These are phyloP conservation scores for Sapayoa aenigma DNA, from an alignment of 2,113 vertebrate genomes.

Conservation along the genomic window DNA sequence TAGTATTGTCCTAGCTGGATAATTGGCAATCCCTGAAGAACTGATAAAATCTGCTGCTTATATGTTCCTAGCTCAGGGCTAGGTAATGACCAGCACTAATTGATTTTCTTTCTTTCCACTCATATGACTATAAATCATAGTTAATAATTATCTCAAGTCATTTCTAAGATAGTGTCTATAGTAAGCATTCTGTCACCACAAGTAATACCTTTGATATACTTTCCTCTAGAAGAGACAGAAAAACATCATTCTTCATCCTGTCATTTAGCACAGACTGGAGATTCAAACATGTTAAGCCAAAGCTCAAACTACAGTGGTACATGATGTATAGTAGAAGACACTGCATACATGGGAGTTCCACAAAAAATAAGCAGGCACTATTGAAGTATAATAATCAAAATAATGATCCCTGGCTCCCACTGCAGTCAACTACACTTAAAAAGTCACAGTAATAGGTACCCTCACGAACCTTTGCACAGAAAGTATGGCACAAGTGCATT, in stretches of 20 bases:
- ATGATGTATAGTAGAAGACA: not conserved
- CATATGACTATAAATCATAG: not conserved
- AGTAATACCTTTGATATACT: not conserved
- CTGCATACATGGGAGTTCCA: not conserved
- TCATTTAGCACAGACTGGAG: not conserved
- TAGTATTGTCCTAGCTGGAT: not conserved
- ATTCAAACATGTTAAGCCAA: constrained; percentile 1
- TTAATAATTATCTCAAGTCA: not conserved
- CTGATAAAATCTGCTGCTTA: not conserved
- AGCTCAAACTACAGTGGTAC: not conserved
- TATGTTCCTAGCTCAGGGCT: not conserved
- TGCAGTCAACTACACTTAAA: not conserved
- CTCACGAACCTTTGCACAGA: not conserved
- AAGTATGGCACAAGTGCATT: not conserved
- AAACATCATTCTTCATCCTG: not conserved
- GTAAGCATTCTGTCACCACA: not conserved
- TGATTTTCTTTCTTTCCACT: constrained; percentile 22
- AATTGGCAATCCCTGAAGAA: not conserved
- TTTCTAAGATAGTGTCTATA: not conserved
- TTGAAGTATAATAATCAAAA: not conserved
- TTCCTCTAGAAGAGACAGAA: not conserved
- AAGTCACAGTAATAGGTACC: not conserved
- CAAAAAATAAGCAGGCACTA: not conserved
- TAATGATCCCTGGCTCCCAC: not conserved
- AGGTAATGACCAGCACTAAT: not conserved